Evolutionary conservation across 2,888 invertebrate species (phyloP).

Genomic region (Eilema caniola): DNA sequence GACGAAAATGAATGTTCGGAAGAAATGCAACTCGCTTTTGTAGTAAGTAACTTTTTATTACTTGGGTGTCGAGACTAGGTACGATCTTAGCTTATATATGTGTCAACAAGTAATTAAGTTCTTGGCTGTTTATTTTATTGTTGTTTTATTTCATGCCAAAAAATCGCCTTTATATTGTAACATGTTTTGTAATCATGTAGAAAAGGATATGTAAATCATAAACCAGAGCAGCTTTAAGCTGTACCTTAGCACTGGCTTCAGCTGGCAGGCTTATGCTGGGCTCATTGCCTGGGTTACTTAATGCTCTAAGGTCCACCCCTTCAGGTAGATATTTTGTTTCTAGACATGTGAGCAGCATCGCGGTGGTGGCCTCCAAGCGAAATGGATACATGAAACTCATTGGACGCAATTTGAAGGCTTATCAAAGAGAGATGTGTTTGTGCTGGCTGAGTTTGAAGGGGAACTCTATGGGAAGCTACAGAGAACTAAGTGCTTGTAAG

Average conservation of each 20-base stretch:
- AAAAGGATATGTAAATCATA: not conserved
- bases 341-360: conserved; percentile 88
- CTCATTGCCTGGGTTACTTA: not conserved
- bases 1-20: conserved; percentile 85
- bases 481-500: conserved; percentile 90
- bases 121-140: too few relatives aligned
- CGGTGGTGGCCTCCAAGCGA: conserved; percentile 84
- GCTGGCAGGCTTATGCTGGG: not conserved
- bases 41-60: conserved; percentile 71
- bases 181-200: too few relatives aligned
- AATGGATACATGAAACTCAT: conserved; percentile 89
- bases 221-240: not conserved
- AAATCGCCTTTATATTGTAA: too few relatives aligned
- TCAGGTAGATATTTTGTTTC: conserved; percentile 38
- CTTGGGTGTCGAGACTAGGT: not conserved
- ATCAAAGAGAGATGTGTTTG: conserved; percentile 90
- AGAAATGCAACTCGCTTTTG: conserved; percentile 88
- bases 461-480: conserved; percentile 89
- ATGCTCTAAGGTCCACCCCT: not conserved
- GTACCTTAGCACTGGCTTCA: not conserved
- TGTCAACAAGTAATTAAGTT: too few relatives aligned
- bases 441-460: conserved; percentile 93
- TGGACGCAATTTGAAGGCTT: conserved; percentile 87
- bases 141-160: too few relatives aligned
- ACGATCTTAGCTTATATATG: not conserved